phyloP scores from a whole-genome alignment of 2,113 vertebrate species.

The Syrrhaptes paradoxus region DNA sequence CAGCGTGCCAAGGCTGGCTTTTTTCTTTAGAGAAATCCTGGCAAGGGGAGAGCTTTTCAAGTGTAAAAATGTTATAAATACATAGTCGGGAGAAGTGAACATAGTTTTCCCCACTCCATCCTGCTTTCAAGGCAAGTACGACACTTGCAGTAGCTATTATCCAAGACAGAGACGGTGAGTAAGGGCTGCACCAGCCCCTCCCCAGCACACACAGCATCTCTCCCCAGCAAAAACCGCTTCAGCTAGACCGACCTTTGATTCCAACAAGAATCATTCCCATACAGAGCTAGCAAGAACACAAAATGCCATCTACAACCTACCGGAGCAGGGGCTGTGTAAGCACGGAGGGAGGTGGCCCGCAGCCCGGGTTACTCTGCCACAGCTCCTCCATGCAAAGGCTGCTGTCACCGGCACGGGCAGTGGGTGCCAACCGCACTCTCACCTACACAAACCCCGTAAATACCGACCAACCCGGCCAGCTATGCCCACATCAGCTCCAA shows the following conservation, averaged over 20 bases:
- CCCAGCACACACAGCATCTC: accelerated
- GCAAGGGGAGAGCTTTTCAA: neutral
- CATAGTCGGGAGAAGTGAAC: neutral
- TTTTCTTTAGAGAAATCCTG: neutral
- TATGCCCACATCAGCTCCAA: neutral
- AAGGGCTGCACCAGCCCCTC: neutral
- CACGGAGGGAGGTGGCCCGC: neutral
- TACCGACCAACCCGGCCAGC: neutral
- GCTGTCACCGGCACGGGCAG: neutral
- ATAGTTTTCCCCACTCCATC: neutral
- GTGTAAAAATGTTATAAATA: neutral
- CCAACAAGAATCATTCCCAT: accelerated
- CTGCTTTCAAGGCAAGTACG: accelerated
- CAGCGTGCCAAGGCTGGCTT: slow-evolving; percentile 41
- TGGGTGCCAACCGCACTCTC: neutral
- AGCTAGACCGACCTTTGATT: neutral
- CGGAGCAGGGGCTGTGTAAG: neutral
- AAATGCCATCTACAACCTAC: accelerated
- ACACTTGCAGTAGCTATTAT: neutral
- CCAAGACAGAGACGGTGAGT: neutral
- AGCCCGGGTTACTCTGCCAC: neutral
- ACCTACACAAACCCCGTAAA: neutral
- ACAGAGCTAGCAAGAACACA: accelerated
- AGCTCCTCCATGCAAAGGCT: accelerated
- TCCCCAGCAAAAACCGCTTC: neutral